Base-by-base conservation (phyloP, 2,797 vertebrate genomes). In the Ataeniobius toweri region DNA sequence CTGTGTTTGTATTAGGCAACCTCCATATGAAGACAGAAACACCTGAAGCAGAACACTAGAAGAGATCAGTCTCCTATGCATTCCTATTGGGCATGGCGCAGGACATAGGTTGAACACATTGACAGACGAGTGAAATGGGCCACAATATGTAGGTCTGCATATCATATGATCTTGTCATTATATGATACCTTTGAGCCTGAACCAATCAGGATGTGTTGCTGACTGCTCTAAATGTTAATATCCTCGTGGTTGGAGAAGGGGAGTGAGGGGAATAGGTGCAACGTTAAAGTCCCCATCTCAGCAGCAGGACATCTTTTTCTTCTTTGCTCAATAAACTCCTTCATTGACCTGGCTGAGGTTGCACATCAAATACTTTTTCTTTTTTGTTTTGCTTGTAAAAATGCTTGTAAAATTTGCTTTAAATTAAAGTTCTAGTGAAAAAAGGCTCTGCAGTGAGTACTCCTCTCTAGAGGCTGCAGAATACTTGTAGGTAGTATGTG, bases 401-500 rank as follows among this genome's bases (percentile, higher is more conserved):
- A 31, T 80, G 55, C 65, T 71, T 83, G 67, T 72, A 81, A 73
- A 83, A 82, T 59, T 73, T 28, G 56, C 78, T 79, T 58, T 73
- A 78, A 79, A 80, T 5, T 22, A 74, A 77, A 53, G 14, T 76
- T 71, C 3, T 78, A 83, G 74, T 76, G 36, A 79, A 81, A 82
- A 73, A 55, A 46, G 59, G 22, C 22, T 76, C 39, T 53, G 50
- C 12, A 46, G 68, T 53, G 6, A 63, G 31, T 73, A 14, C 63
- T 59, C 36, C 51, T 84, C 85, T 73, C 67, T 44, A 72, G 80
- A 76, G 79, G 76, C n/a, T 70, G 77, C 75, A 50, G 82, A 71
- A 80, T 79, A n/a, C 65, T n/a, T 68, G 65, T 46, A 84, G 88
- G 89, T 92, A 85, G 85, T 72, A 75, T 82, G 85, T 81, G 80